Base-by-base conservation (phyloP, 2,113 vertebrate species). In the Mungos mungo region DNA sequence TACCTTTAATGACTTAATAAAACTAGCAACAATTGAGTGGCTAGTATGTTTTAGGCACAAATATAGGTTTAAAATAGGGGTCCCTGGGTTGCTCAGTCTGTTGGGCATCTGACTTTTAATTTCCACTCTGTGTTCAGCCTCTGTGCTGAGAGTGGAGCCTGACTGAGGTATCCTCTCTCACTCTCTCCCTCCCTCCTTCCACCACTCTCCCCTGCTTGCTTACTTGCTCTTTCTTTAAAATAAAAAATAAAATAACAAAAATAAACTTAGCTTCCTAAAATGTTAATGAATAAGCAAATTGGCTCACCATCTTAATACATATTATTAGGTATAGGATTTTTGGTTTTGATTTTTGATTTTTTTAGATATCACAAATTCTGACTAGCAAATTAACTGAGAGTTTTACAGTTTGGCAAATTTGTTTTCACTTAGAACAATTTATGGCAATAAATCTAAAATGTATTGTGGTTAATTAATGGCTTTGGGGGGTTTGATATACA, bases 391-490 rank as follows among this genome's bases (percentile, higher is more conserved):
- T 82, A 90, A 71, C 82, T 77, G 71, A 88, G 92, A 95, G 84
- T 93, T 95, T 96, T 87, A 93, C 63, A 95, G 97, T 81, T 84
- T 84, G 57, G 63, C 72, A 97, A 95, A 85, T 91, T 87, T 93
- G 88, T 98, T 95, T 97, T 91, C 82, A 90, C 91, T 97, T 63
- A 93, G 68, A 63, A 96, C 90, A 93, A 96, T 95, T 93, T 95
- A 93, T 95, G 74, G 96, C 81, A 88, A 92, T 74, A 31, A 95
- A 25, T 92, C 87, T 69, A 71, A 89, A 96, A 92, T 63, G 87
- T 79, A 41, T 21, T 91, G 79, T 83, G 77, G 91, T 60, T 97
- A 96, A 97, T 97, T 94, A 97, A 97, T 88, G 90, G 81, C 76
- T 54, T 90, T 23, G 45, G 97, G 97, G 80, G 91, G 41, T 18